Evolutionary conservation across 2,113 vertebrate species (phyloP).

Genomic region (Alethe diademata): DNA sequence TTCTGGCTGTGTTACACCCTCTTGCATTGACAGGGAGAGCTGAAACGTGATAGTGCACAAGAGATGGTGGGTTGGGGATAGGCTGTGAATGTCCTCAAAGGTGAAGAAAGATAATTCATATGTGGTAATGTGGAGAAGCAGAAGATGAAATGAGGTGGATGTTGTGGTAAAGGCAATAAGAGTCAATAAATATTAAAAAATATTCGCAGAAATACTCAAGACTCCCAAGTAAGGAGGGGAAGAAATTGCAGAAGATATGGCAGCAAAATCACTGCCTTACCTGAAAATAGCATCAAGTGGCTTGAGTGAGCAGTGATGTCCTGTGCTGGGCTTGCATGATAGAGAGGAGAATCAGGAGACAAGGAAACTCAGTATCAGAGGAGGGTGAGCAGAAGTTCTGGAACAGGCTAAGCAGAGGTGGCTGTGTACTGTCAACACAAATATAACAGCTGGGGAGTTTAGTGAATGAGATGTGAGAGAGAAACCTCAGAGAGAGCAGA

Average conservation of each 20-base stretch:
- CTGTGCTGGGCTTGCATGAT: background rate
- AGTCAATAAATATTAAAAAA: background rate
- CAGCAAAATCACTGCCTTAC: background rate
- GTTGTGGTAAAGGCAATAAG: background rate
- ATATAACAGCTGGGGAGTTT: background rate
- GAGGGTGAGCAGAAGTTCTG: background rate
- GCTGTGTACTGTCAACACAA: background rate
- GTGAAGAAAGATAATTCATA: background rate
- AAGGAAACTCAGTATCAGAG: fast-evolving
- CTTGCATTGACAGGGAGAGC: background rate
- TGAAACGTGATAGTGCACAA: background rate
- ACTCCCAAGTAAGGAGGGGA: background rate
- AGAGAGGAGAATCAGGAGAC: background rate
- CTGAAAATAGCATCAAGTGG: background rate
- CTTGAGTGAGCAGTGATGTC: background rate
- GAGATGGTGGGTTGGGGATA: background rate
- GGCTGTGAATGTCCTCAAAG: background rate
- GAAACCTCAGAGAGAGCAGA: background rate
- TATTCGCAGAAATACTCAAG: background rate
- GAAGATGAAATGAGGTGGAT: background rate
- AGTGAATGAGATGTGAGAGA: background rate
- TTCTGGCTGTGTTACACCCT: background rate
- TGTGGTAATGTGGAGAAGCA: background rate
- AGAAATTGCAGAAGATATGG: background rate
- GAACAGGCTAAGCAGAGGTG: background rate